Evolutionary conservation across 2,888 invertebrate genomes (phyloP).

Genomic region (Drosophila rubida): DNA sequence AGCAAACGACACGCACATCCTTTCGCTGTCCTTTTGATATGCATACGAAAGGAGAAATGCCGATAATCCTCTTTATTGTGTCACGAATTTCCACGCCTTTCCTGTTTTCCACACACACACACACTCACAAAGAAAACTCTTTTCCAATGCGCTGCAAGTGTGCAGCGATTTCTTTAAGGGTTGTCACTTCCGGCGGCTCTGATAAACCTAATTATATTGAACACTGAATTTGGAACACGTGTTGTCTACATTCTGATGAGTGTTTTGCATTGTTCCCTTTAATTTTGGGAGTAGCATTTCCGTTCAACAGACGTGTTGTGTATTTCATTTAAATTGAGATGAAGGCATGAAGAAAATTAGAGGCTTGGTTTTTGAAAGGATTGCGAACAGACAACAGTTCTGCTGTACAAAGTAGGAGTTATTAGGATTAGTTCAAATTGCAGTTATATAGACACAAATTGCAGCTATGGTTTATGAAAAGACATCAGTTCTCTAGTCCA

Average conservation of each 20-base stretch:
- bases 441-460: too few relatives aligned
- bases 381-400: too few relatives aligned
- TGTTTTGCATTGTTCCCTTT: not conserved
- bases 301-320: slow-evolving; percentile 4
- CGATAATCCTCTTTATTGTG: slow-evolving; percentile 53
- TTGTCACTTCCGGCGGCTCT: slow-evolving; percentile 64
- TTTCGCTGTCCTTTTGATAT: slow-evolving; percentile 62
- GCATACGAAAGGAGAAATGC: slow-evolving; percentile 2
- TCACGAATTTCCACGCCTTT: slow-evolving; percentile 55
- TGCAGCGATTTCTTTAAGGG: slow-evolving; percentile 42
- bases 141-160: slow-evolving; percentile 47
- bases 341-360: not conserved
- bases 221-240: slow-evolving; percentile 64
- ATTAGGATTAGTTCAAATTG: too few relatives aligned
- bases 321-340: slow-evolving; percentile 1
- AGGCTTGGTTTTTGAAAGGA: not conserved
- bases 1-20: slow-evolving; percentile 56
- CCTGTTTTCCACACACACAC: slow-evolving; percentile 34
- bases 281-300: slow-evolving; percentile 20
- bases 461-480: too few relatives aligned
- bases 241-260: slow-evolving; percentile 24
- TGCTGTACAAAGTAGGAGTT: too few relatives aligned
- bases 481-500: too few relatives aligned
- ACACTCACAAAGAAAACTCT: slow-evolving; percentile 20
- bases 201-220: slow-evolving; percentile 64